Evolutionary conservation across 2,888 invertebrate genomes (phyloP).

Genomic region (Pollenia angustigena): DNA sequence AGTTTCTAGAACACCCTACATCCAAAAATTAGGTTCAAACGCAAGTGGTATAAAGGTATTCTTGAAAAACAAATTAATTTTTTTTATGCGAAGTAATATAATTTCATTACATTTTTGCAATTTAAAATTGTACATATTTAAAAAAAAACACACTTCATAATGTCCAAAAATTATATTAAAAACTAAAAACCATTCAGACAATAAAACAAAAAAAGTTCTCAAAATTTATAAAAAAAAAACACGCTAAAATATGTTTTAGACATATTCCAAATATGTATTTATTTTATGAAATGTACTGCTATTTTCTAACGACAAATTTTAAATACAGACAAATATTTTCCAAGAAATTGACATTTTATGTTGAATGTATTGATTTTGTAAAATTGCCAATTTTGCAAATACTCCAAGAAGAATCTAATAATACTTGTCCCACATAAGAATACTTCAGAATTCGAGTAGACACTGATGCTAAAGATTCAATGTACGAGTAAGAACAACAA

Average conservation of each 20-base stretch:
- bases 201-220: no score
- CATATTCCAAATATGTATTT: not conserved
- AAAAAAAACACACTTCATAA: no score
- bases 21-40: no score
- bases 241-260: not conserved
- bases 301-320: not conserved
- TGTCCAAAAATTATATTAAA: no score
- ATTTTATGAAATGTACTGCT: not conserved
- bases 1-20: no score
- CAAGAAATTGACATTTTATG: conserved; percentile 35
- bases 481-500: not conserved
- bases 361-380: conserved; percentile 62
- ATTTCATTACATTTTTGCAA: no score
- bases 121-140: no score
- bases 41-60: no score
- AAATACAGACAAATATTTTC: not conserved
- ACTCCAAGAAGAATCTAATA: conserved; percentile 38
- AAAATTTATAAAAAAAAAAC: not conserved
- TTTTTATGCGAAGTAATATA: no score
- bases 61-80: no score
- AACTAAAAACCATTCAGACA: no score
- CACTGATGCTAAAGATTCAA: conserved; percentile 41
- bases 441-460: conserved; percentile 54
- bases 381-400: conserved; percentile 68
- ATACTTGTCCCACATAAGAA: conserved; percentile 51